A percentile compares a stretch with the other conserved stretches of the same genome.
Evolutionary conservation across 2,888 invertebrate genomes (phyloP).

Genomic region (Nematopogon swammerdamellus): DNA sequence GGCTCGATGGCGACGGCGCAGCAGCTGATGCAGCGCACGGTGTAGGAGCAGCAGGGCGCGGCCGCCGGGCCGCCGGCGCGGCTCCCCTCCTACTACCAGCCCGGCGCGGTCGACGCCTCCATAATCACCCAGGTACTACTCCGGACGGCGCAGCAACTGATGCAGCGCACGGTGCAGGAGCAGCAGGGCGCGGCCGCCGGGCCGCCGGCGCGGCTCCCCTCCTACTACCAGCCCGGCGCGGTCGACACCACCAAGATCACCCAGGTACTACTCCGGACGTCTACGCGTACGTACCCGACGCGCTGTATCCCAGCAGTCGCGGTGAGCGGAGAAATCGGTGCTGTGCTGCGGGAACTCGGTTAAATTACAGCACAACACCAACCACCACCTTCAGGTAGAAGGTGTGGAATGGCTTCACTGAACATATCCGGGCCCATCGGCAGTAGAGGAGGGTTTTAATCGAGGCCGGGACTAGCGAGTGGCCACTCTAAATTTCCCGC

Average conservation of each 20-base stretch:
- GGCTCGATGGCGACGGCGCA: constrained; percentile 55
- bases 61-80: constrained; percentile 21
- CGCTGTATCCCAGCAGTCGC: too few species aligned
- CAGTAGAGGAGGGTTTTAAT: too few species aligned
- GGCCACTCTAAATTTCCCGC: too few species aligned
- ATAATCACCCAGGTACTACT: constrained; percentile 73
- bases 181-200: constrained; percentile 18
- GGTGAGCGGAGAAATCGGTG: too few species aligned
- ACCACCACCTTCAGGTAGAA: too few species aligned
- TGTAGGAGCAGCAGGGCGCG: constrained; percentile 28
- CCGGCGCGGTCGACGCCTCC: constrained; percentile 68
- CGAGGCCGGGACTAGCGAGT: too few species aligned
- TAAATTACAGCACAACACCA: too few species aligned
- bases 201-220: constrained; percentile 31
- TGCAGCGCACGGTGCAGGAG: constrained; percentile 42
- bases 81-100: constrained; percentile 66
- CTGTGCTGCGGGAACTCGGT: too few species aligned
- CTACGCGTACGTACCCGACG: too few species aligned
- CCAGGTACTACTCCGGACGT: constrained; percentile 57
- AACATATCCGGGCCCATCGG: too few species aligned
- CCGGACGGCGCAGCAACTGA: constrained; percentile 52
- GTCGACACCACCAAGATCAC: constrained; percentile 79
- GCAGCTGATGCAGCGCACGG: constrained; percentile 44
- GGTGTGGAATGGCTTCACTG: too few species aligned
- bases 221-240: constrained; percentile 72